Percentiles rank a stretch among this genome's conserved stretches.
phyloP scores from a whole-genome alignment of 2,888 invertebrate species.

The Xestia xanthographa region DNA sequence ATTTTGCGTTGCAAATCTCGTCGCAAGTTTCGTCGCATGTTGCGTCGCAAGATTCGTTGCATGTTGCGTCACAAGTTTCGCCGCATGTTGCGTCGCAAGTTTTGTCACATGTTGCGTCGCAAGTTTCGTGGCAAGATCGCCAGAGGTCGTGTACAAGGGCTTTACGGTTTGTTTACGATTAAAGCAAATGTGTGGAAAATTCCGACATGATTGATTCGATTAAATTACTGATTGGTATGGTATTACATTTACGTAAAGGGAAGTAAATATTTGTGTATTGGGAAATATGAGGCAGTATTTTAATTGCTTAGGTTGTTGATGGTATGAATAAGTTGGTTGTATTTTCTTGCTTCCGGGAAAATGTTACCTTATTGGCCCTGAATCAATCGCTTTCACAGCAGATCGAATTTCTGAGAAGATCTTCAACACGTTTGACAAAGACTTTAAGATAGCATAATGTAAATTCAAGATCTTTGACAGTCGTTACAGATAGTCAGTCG shows the following conservation, averaged over 20 bases:
- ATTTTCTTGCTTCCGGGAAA: not conserved
- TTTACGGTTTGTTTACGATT: constrained; percentile 2
- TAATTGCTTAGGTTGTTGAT: not conserved
- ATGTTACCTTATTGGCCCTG: not conserved
- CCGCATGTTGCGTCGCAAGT: not conserved
- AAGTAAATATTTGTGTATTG: not conserved
- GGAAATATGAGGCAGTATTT: not conserved
- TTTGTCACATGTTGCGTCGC: not conserved
- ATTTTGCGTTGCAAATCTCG: not conserved
- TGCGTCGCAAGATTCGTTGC: not conserved
- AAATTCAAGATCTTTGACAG: too few species aligned
- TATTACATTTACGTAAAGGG: not conserved
- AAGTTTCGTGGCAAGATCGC: not conserved
- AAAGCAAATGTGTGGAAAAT: constrained; percentile 23
- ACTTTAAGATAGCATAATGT: too few species aligned
- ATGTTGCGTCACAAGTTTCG: not conserved
- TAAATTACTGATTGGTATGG: constrained; percentile 8
- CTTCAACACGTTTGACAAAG: too few species aligned
- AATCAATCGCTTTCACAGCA: too few species aligned
- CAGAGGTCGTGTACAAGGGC: not conserved
- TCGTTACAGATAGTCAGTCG: too few species aligned
- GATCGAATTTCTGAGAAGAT: too few species aligned
- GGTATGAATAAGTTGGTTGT: too few species aligned
- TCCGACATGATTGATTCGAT: not conserved
- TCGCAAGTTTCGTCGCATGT: not conserved